Conservation (phyloP, 1,140 invertebrate species). For the Heliconius hewitsoni region DNA sequence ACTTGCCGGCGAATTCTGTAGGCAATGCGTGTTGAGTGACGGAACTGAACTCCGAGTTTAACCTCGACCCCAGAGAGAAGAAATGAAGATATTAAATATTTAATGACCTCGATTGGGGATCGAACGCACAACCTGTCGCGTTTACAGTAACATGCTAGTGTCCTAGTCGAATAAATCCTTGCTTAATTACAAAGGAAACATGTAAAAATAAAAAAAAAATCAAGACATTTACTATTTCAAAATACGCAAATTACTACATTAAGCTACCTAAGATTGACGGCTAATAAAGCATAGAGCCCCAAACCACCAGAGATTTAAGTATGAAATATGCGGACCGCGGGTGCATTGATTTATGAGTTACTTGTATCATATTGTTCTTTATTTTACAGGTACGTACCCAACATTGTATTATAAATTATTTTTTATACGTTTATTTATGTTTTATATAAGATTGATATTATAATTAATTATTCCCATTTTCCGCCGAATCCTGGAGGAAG, state of each 20-base stretch:
- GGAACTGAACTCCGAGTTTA: neutral
- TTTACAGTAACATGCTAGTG: neutral
- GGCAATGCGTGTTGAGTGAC: neutral
- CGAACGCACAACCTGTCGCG: neutral
- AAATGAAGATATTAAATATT: neutral
- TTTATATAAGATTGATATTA: neutral
- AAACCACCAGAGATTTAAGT: slow-evolving; percentile 71
- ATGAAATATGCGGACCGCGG: slow-evolving; percentile 72
- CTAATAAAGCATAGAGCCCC: slow-evolving; percentile 59
- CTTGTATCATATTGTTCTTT: slow-evolving; percentile 37
- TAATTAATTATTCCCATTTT: neutral
- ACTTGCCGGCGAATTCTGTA: neutral
- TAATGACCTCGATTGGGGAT: neutral
- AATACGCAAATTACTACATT: slow-evolving; percentile 36
- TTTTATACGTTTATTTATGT: neutral
- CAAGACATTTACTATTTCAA: neutral
- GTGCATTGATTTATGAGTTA: slow-evolving; percentile 71
- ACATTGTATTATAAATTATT: slow-evolving; percentile 1
- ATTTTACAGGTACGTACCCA: neutral
- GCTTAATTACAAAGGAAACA: neutral
- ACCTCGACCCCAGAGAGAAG: neutral
- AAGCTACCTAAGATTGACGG: slow-evolving; percentile 55
- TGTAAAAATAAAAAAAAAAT: neutral
- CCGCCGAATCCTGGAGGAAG: too few species aligned
- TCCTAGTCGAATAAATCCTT: too few species aligned